Base-by-base conservation (phyloP, 2,797 vertebrate species). In the Fundulus diaphanus region DNA sequence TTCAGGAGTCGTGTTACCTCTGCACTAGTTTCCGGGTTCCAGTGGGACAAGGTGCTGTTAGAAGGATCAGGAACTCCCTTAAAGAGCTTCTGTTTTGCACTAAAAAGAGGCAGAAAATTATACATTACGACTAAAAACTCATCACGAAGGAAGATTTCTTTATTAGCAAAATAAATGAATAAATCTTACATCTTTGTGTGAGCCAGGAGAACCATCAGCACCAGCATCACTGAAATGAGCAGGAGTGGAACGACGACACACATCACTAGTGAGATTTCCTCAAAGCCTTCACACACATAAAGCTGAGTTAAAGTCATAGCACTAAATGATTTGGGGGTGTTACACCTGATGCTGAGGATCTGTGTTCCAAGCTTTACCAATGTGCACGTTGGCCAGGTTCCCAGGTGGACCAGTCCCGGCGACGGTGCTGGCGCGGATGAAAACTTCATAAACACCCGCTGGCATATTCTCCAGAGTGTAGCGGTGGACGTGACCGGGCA, bases 41-140 rank as follows among this genome's bases (percentile, higher is more conserved):
- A 94, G 7, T 54, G 51, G 11, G 88, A 90, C 57, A 95, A 48
- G 37, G 85, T 92, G 81, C 93, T 95, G 5, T 83, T 79, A 7
- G 89, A 88, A 2, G 94, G 92, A 75, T 94, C 85, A 0, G 93
- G 94, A 31, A 94, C 8, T 2, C 75, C 40, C 3, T 76, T 80
- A 65, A 73, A 91, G 11, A 93, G 59, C 61, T 61, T 86, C 79
- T 80, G 65, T 67, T 85, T 91, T 66, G 92, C 49, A 48, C 93
- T 94, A 37, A 75, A 73, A 11, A 54, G 61, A 7, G 35, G 5
- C 57, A 12, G 46, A 24, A 31, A 16, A 24, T 37, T 9, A 37
- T 24, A 12, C 12, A 66, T 40, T 24, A 20, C 54, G 24, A 27
- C 27, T 7, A 57, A 68, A 75, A 46, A 54, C 6, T 57, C 13